phyloP scores from a whole-genome alignment of 2,797 vertebrate species.

The Meriones psammophilus region DNA sequence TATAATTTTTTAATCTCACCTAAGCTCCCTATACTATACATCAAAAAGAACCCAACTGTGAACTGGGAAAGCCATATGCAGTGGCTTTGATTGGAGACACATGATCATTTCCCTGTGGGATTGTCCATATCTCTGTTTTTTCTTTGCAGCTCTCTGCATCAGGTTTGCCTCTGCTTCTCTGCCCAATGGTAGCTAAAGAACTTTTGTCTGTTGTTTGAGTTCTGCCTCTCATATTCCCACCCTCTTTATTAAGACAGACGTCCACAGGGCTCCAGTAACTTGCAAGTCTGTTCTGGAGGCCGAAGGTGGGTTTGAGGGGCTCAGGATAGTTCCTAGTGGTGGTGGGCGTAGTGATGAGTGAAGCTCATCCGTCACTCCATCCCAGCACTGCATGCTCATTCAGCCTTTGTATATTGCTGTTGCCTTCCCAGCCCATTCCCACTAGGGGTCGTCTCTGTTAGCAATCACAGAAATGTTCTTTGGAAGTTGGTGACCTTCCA shows the following conservation, averaged over 20 bases:
- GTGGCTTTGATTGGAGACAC: neutral
- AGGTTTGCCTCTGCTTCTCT: neutral
- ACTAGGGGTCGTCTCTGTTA: neutral
- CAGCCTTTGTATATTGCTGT: neutral
- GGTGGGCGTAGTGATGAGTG: neutral
- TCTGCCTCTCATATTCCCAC: neutral
- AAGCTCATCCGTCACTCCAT: neutral
- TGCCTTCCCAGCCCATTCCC: neutral
- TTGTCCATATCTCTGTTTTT: neutral
- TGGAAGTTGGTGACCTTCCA: neutral
- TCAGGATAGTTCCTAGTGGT: neutral
- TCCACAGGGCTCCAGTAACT: neutral
- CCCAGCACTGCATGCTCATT: neutral
- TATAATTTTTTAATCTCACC: neutral
- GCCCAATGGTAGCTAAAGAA: neutral
- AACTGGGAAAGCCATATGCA: neutral
- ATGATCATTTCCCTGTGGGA: neutral
- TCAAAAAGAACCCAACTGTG: neutral
- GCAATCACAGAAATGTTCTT: neutral
- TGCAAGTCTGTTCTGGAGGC: neutral
- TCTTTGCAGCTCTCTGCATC: neutral
- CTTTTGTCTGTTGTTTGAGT: neutral
- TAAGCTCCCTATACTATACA: neutral
- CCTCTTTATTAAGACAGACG: neutral
- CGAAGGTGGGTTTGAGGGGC: neutral